Percentiles rank a stretch among this genome's conserved stretches.
These are phyloP conservation scores for Muscina levida DNA, from an alignment of 2,888 invertebrate genomes.

Conservation along the genomic window DNA sequence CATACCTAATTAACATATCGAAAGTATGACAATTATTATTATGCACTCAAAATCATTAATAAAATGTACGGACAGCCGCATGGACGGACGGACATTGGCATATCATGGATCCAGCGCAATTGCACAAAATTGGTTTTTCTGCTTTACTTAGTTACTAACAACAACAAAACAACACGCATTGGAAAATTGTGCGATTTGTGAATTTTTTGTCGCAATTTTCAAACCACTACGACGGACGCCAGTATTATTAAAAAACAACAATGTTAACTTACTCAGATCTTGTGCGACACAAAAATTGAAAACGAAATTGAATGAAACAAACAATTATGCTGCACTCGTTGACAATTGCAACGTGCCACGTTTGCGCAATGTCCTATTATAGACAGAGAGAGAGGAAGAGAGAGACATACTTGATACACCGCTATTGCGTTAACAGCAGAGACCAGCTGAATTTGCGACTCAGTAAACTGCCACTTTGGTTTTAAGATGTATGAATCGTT, in stretches of 20 bases:
- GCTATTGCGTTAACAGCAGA: background rate
- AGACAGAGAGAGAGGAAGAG: background rate
- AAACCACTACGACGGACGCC: conserved; percentile 37
- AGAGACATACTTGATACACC: conserved; percentile 3
- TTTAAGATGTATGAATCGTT: background rate
- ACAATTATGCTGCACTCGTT: conserved; percentile 51
- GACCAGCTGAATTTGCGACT: background rate
- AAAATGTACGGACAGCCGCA: conserved; percentile 14
- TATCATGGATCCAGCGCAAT: conserved; percentile 44
- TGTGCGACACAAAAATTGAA: conserved; percentile 47
- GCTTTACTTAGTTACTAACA: too few relatives aligned
- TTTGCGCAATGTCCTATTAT: conserved; percentile 57
- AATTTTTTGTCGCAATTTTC: conserved; percentile 50
- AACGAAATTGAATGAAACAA: conserved; percentile 24
- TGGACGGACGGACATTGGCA: background rate
- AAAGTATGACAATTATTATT: conserved; percentile 59
- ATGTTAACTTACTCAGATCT: background rate
- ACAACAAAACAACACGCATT: conserved; percentile 40
- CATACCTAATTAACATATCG: conserved; percentile 63
- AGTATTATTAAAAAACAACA: conserved; percentile 50
- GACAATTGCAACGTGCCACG: conserved; percentile 65
- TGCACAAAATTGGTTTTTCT: conserved; percentile 48
- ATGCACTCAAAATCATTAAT: conserved; percentile 52
- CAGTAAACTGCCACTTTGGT: conserved; percentile 1
- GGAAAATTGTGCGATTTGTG: conserved; percentile 50